phyloP scores from a whole-genome alignment of 2,888 invertebrate species.

The Zygothrica quintamaculata region DNA sequence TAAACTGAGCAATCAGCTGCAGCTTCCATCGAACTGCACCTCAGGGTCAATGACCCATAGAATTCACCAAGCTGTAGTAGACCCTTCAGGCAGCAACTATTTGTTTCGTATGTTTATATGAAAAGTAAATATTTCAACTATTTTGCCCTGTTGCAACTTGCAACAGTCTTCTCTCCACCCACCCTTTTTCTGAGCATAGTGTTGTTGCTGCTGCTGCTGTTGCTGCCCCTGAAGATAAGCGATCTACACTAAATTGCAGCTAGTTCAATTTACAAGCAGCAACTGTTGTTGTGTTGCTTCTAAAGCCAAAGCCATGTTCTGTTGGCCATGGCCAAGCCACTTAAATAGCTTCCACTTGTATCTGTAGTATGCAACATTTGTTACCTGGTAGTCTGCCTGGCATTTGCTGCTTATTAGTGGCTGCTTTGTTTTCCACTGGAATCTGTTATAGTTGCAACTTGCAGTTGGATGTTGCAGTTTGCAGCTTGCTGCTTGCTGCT shows the following conservation, averaged over 20 bases:
- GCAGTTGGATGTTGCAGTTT: too few relatives aligned
- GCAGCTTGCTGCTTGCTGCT: too few relatives aligned
- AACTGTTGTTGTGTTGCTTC: constrained; percentile 14
- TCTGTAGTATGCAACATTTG: constrained; percentile 2
- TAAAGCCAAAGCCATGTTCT: constrained; percentile 38
- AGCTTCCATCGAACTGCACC: background rate
- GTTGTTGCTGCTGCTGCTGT: background rate
- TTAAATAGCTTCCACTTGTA: constrained; percentile 30
- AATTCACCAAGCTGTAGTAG: constrained; percentile 22
- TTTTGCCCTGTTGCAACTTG: constrained; percentile 21
- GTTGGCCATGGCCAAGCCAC: constrained; percentile 32
- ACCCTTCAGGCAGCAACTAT: constrained; percentile 34
- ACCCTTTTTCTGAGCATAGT: too few relatives aligned
- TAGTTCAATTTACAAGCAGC: constrained; percentile 60
- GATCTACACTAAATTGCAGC: constrained; percentile 70
- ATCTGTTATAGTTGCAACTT: constrained; percentile 39
- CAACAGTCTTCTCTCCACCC: too few relatives aligned
- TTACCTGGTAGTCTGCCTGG: constrained; percentile 18
- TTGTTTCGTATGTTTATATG: constrained; percentile 53
- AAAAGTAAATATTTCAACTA: constrained; percentile 60
- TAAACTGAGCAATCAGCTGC: background rate
- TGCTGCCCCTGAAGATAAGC: constrained; percentile 42
- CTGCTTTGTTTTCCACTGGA: constrained; percentile 46
- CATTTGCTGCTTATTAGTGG: constrained; percentile 61
- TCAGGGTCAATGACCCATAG: constrained; percentile 57